These are phyloP conservation scores for Lithobates pipiens DNA, from an alignment of 2,797 vertebrate species.

Conservation along the genomic window DNA sequence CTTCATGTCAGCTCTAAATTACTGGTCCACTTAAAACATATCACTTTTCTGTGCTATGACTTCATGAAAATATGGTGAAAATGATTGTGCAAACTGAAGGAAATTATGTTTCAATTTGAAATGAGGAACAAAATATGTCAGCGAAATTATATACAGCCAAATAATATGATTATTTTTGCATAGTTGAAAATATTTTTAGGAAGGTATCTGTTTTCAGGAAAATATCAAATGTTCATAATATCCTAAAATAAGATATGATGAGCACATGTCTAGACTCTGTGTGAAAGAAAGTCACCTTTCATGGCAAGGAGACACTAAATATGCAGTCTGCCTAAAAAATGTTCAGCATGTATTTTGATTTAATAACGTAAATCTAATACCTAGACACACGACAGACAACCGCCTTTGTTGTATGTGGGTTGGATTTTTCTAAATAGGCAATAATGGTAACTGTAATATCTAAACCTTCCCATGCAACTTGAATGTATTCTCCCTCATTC, in stretches of 20 bases:
- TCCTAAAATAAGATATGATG: constrained; percentile 7
- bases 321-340: neutral
- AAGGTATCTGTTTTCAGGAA: constrained; percentile 47
- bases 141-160: constrained; percentile 32
- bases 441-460: too few species aligned
- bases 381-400: too few species aligned
- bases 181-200: constrained; percentile 16
- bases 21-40: too few species aligned
- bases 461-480: too few species aligned
- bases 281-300: constrained; percentile 26
- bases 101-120: neutral
- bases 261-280: neutral
- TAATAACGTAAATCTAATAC: too few species aligned
- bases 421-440: too few species aligned
- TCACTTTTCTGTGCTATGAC: too few species aligned
- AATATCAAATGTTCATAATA: constrained; percentile 36
- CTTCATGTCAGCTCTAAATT: too few species aligned
- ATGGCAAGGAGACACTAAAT: constrained; percentile 6
- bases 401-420: too few species aligned
- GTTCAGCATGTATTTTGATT: neutral
- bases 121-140: constrained; percentile 9
- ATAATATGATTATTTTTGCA: constrained; percentile 17
- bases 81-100: too few species aligned
- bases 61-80: too few species aligned
- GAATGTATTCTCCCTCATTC: too few species aligned